Conservation (phyloP, 2,888 invertebrate genomes). For the Parnassius smintheus region DNA sequence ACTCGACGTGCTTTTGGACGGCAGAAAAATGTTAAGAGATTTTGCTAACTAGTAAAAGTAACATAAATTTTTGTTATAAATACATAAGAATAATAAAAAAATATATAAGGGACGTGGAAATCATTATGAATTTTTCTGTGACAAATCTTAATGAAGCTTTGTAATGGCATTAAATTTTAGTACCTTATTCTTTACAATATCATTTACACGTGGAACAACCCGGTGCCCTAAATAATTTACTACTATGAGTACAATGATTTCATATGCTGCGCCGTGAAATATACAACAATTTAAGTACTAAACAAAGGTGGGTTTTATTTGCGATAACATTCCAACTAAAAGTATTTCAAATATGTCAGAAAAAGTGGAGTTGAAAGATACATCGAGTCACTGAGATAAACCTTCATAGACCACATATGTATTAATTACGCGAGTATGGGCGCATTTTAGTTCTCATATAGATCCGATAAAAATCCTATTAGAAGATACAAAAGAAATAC, state of each 20-base stretch:
- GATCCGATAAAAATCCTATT: too few relatives aligned
- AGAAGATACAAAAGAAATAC: too few relatives aligned
- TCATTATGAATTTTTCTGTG: too few relatives aligned
- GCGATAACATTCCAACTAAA: constrained; percentile 15
- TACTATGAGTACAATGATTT: constrained; percentile 18
- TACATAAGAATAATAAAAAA: too few relatives aligned
- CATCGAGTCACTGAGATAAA: constrained; percentile 3
- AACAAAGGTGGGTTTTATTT: constrained; percentile 30
- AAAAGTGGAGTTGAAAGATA: neutral
- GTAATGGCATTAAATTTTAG: too few relatives aligned
- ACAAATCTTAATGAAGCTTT: too few relatives aligned
- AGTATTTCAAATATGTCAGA: neutral
- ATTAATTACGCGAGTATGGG: constrained; percentile 1
- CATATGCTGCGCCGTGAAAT: constrained; percentile 17
- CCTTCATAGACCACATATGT: too few relatives aligned
- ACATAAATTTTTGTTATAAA: too few relatives aligned
- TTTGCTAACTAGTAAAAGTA: too few relatives aligned
- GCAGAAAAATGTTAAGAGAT: constrained; percentile 3
- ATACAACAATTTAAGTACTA: constrained; percentile 30
- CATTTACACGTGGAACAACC: constrained; percentile 11
- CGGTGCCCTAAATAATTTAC: constrained; percentile 4
- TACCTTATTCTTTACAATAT: too few relatives aligned
- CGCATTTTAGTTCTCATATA: constrained; percentile 3
- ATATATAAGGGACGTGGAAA: too few relatives aligned
- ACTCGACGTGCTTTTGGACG: constrained; percentile 11